Evolutionary conservation across 2,797 vertebrate genomes (phyloP).

Genomic region (Antrozous pallidus): DNA sequence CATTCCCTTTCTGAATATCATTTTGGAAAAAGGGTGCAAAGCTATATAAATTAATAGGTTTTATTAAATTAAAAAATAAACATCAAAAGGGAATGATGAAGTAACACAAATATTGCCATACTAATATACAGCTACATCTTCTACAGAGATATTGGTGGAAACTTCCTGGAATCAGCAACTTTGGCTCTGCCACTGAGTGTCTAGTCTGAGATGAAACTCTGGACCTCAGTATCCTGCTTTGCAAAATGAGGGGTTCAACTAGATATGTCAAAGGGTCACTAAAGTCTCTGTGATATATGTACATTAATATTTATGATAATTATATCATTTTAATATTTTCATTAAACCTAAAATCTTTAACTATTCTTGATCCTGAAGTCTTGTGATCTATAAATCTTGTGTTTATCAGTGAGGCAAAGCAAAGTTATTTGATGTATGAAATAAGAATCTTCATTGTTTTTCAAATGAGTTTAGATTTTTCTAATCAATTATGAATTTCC

Average conservation of each 20-base stretch:
- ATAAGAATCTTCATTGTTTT: neutral
- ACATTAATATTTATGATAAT: neutral
- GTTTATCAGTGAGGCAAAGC: neutral
- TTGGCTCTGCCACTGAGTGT: neutral
- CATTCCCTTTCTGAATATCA: conserved; percentile 7
- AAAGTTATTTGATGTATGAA: neutral
- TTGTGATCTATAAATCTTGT: neutral
- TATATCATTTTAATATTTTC: neutral
- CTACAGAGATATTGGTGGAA: neutral
- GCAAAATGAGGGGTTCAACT: neutral
- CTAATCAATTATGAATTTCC: neutral
- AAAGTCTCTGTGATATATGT: neutral
- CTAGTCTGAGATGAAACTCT: neutral
- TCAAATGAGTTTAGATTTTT: neutral
- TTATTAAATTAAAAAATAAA: conserved; percentile 9
- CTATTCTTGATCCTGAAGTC: neutral
- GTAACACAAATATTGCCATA: neutral
- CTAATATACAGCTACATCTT: neutral
- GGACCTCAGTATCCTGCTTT: neutral
- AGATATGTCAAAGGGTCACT: neutral
- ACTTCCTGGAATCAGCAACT: neutral
- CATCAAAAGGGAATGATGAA: neutral
- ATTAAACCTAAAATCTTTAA: neutral
- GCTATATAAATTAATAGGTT: neutral
- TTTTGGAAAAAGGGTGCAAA: neutral